A percentile compares a stretch with the other conserved stretches of the same genome.
Conservation (phyloP, 2,888 invertebrate genomes). For the Sarcophaga subvicina region DNA sequence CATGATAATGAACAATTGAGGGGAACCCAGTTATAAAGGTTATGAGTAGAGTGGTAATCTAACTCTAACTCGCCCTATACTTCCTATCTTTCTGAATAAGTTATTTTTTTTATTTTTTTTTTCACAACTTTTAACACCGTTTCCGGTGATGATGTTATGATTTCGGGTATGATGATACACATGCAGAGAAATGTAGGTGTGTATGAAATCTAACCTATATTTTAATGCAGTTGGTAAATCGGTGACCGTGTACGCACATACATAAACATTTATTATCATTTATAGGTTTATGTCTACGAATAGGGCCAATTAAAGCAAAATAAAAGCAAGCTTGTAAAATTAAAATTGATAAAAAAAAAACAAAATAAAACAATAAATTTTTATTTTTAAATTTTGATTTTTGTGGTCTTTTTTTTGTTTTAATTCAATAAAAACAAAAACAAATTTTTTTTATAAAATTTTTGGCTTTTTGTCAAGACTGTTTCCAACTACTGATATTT, state of each 20-base stretch:
- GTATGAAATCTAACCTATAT: background rate
- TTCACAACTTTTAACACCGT: too few relatives aligned
- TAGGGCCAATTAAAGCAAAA: too few relatives aligned
- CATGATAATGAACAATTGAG: too few relatives aligned
- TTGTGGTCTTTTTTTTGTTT: background rate
- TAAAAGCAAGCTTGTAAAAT: background rate
- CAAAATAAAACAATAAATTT: background rate
- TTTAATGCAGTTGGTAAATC: background rate
- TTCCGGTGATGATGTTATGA: too few relatives aligned
- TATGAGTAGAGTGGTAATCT: too few relatives aligned
- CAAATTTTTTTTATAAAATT: background rate
- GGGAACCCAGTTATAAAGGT: too few relatives aligned
- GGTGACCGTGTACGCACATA: background rate
- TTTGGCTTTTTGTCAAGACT: constrained; percentile 13
- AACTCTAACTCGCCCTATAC: too few relatives aligned
- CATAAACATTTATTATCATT: too few relatives aligned
- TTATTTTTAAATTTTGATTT: background rate
- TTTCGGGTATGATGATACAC: too few relatives aligned
- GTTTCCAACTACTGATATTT: constrained; percentile 40
- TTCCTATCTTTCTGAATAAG: too few relatives aligned
- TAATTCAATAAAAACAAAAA: background rate
- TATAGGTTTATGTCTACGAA: too few relatives aligned
- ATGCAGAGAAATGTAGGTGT: background rate
- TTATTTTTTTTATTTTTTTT: too few relatives aligned
- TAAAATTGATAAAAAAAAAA: constrained; percentile 1